Evolutionary conservation across 1,140 invertebrate species (phyloP).

Genomic region (Lethrus apterus): DNA sequence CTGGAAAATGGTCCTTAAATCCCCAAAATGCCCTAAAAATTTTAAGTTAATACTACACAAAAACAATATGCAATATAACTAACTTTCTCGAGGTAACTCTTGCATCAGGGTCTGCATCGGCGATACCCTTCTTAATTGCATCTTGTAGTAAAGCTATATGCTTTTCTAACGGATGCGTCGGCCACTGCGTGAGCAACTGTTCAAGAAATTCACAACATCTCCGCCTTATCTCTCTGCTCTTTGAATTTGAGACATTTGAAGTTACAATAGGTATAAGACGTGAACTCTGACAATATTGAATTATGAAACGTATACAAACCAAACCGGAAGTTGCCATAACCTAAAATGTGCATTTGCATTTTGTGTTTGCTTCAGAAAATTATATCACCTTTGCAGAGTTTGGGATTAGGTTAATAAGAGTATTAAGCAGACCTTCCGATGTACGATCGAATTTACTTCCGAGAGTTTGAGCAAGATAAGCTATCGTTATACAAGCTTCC

Average conservation of each 20-base stretch:
- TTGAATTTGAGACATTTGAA: slow-evolving; percentile 65
- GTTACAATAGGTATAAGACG: slow-evolving; percentile 84
- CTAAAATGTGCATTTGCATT: no score
- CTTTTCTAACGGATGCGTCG: slow-evolving; percentile 71
- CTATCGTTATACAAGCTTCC: slow-evolving; percentile 91
- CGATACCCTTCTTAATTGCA: slow-evolving; percentile 79
- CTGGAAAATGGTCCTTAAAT: slow-evolving; percentile 85
- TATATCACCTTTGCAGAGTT: slow-evolving; percentile 85
- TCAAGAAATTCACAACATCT: slow-evolving; percentile 79
- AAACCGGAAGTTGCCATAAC: slow-evolving; percentile 87
- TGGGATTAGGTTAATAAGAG: slow-evolving; percentile 84
- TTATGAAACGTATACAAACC: slow-evolving; percentile 82
- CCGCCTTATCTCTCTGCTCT: slow-evolving; percentile 86
- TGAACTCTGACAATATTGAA: slow-evolving; percentile 77
- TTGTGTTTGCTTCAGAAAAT: no score
- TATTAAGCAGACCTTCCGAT: slow-evolving; percentile 71
- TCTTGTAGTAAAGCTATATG: slow-evolving; percentile 73
- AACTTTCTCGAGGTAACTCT: slow-evolving; percentile 66
- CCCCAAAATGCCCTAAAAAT: slow-evolving; percentile 75
- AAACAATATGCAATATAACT: slow-evolving; percentile 25
- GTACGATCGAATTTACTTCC: slow-evolving; percentile 79
- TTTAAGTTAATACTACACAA: slow-evolving; percentile 9
- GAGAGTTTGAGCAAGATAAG: slow-evolving; percentile 79
- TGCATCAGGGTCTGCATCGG: slow-evolving; percentile 87
- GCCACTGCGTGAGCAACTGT: slow-evolving; percentile 79